phyloP scores from a whole-genome alignment of 1,140 invertebrate species.

The Odontomachus brunneus region DNA sequence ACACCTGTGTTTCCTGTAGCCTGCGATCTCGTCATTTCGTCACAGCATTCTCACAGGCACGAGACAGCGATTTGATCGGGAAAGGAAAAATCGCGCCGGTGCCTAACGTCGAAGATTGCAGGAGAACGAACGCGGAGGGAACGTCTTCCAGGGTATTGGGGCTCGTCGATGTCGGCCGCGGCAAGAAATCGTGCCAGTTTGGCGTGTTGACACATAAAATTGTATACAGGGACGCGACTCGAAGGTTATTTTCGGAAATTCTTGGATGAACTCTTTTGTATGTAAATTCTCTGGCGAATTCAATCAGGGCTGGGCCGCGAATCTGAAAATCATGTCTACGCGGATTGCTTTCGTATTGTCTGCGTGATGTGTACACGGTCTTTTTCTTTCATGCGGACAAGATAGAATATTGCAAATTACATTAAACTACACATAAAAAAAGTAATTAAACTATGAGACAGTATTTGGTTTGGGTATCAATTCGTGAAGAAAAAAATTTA shows the following conservation, averaged over 20 bases:
- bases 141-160: slow-evolving; percentile 32
- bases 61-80: background rate
- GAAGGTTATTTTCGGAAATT: slow-evolving; percentile 14
- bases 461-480: too few relatives aligned
- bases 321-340: too few relatives aligned
- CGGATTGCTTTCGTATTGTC: too few relatives aligned
- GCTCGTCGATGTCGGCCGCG: slow-evolving; percentile 8
- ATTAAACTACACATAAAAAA: too few relatives aligned
- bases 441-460: too few relatives aligned
- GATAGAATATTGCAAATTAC: too few relatives aligned
- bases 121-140: slow-evolving; percentile 45
- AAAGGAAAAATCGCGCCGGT: background rate
- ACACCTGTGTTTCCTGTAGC: background rate
- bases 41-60: background rate
- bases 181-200: background rate
- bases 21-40: slow-evolving; percentile 20
- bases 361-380: too few relatives aligned
- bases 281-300: too few relatives aligned
- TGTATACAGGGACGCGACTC: background rate
- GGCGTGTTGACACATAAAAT: background rate
- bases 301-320: too few relatives aligned
- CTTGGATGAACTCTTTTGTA: slow-evolving; percentile 7
- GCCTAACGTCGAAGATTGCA: slow-evolving; percentile 15
- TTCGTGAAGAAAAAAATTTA: too few relatives aligned
- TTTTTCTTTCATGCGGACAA: too few relatives aligned